Conservation (phyloP, 1,140 invertebrate genomes). For the Luehdorfia chinensis region DNA sequence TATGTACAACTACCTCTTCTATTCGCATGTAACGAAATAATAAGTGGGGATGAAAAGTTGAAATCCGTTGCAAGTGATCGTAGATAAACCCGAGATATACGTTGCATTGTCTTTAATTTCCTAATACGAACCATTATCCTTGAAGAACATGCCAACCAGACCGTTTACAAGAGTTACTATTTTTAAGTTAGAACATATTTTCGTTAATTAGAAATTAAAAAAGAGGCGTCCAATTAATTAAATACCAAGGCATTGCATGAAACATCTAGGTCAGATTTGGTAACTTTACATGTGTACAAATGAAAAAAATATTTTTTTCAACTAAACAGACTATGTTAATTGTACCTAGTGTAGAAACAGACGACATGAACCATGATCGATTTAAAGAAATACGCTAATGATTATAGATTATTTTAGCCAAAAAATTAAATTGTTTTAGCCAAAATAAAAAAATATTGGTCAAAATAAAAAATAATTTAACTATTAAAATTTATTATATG, state of each 20-base stretch:
- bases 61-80: constrained; percentile 26
- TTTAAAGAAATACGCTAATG: no score
- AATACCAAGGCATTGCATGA: not conserved
- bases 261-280: not conserved
- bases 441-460: no score
- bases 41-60: constrained; percentile 14
- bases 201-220: constrained; percentile 16
- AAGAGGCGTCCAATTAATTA: constrained; percentile 6
- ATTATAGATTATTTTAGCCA: no score
- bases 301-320: no score
- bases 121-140: constrained; percentile 44
- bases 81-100: constrained; percentile 33
- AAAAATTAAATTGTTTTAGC: no score
- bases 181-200: constrained; percentile 8
- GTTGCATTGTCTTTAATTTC: constrained; percentile 47
- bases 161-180: constrained; percentile 38
- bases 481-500: no score
- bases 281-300: no score
- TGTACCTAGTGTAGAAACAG: no score
- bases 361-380: no score
- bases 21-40: constrained; percentile 4
- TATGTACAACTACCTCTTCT: not conserved
- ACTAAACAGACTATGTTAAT: no score
- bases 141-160: constrained; percentile 51
- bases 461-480: no score